Percentiles rank a stretch among this genome's conserved stretches.
Evolutionary conservation across 2,888 invertebrate genomes (phyloP).

Genomic region (Amphipyra tragopoginis): DNA sequence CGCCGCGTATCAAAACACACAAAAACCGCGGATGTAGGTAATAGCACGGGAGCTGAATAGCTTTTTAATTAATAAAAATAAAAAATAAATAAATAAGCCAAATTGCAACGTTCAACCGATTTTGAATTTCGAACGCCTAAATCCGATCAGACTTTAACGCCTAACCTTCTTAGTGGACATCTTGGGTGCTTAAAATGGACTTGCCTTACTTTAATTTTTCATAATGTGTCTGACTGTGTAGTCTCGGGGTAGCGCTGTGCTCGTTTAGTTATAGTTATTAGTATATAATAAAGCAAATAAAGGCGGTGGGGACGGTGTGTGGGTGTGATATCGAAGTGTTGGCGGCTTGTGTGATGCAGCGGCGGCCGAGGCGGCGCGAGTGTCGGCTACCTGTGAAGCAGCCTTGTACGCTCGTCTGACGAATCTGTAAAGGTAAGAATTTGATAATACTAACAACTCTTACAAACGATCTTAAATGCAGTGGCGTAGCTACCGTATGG

Average conservation of each 20-base stretch:
- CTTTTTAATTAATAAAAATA: conserved; percentile 49
- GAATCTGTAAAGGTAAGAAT: conserved; percentile 84
- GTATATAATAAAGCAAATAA: conserved; percentile 52
- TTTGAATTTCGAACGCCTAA: conserved; percentile 71
- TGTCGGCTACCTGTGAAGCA: conserved; percentile 66
- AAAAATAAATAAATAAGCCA: conserved; percentile 44
- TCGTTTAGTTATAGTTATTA: conserved; percentile 58
- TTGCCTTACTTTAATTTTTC: conserved; percentile 69
- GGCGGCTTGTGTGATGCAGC: conserved; percentile 81
- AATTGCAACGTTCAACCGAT: conserved; percentile 60
- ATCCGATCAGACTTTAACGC: conserved; percentile 67
- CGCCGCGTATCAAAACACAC: conserved; percentile 80
- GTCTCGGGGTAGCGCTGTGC: conserved; percentile 59
- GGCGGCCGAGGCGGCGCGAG: conserved; percentile 73
- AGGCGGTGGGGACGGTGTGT: conserved; percentile 68
- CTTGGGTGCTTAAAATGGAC: conserved; percentile 74
- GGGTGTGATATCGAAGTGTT: conserved; percentile 66
- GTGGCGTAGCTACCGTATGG: too few relatives aligned
- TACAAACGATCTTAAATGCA: not conserved
- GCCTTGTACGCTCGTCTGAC: conserved; percentile 81
- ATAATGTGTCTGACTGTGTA: conserved; percentile 65
- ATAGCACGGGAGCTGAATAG: conserved; percentile 69
- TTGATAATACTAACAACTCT: not conserved
- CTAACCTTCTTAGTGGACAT: conserved; percentile 59
- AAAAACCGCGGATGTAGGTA: conserved; percentile 82